Percentiles rank a stretch among this genome's conserved stretches.
Evolutionary conservation across 2,797 vertebrate genomes (phyloP).

Genomic region (Gephyroberyx darwinii): DNA sequence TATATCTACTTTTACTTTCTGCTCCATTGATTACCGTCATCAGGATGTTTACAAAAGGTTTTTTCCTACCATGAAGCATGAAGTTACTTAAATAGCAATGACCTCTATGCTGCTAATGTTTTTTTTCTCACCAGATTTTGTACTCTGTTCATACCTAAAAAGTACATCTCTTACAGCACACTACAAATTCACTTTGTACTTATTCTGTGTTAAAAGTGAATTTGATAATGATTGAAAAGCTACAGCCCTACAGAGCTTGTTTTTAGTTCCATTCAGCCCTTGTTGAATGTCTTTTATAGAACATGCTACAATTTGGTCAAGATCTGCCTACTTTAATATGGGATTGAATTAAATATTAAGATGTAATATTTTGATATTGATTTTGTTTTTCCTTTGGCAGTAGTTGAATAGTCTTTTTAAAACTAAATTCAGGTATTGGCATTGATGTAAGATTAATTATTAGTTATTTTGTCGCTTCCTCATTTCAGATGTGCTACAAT

Average conservation of each 20-base stretch:
- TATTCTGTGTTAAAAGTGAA: no score
- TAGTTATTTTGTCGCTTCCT: slow-evolving; percentile 6
- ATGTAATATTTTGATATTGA: no score
- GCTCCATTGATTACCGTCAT: neutral
- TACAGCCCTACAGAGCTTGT: neutral
- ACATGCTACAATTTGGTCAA: neutral
- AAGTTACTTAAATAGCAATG: slow-evolving; percentile 2
- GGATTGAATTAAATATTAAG: no score
- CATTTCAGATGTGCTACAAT: slow-evolving; percentile 22
- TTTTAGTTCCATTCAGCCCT: neutral
- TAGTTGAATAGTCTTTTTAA: no score
- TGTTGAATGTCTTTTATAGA: neutral
- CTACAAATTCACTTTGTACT: no score
- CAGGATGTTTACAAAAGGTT: slow-evolving; percentile 1
- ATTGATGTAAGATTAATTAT: neutral
- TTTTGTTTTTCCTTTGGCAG: no score
- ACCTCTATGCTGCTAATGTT: slow-evolving; percentile 9
- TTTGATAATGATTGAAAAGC: neutral
- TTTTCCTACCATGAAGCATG: neutral
- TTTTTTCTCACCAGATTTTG: neutral
- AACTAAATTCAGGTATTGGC: neutral
- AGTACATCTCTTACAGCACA: no score
- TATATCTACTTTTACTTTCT: neutral
- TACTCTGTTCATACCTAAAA: neutral
- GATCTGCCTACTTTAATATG: neutral